A percentile compares a stretch with the other conserved stretches of the same genome.
phyloP scores from a whole-genome alignment of 2,888 invertebrate species.

The Carabus problematicus region DNA sequence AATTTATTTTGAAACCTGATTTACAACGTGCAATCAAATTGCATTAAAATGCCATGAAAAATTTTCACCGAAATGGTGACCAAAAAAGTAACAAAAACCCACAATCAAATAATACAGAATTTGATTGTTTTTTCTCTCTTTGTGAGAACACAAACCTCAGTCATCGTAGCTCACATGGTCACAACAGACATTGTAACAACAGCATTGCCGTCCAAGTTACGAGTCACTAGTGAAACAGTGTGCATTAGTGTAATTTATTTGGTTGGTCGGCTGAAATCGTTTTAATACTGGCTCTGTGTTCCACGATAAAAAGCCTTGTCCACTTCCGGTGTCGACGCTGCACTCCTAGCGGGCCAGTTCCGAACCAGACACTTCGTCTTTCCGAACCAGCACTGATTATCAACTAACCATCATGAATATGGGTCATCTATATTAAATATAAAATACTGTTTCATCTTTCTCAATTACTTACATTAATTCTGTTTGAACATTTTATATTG shows the following conservation, averaged over 20 bases:
- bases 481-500: too few species aligned
- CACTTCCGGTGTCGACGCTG: constrained; percentile 12
- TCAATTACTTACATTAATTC: too few species aligned
- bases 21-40: too few species aligned
- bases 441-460: too few species aligned
- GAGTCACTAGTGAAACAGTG: background rate
- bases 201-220: background rate
- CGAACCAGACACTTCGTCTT: constrained; percentile 5
- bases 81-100: constrained; percentile 1
- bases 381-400: background rate
- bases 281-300: background rate
- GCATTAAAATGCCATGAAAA: background rate
- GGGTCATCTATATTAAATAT: too few species aligned
- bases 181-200: constrained; percentile 9
- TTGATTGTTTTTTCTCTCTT: constrained; percentile 3
- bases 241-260: background rate
- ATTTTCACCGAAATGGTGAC: constrained; percentile 7
- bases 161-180: background rate
- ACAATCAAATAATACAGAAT: background rate
- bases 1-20: too few species aligned
- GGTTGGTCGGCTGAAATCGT: constrained; percentile 5
- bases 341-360: background rate
- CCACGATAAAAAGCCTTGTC: constrained; percentile 10
- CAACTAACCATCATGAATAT: too few species aligned
- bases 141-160: constrained; percentile 1